These are phyloP conservation scores for Anastrepha obliqua DNA, from an alignment of 1,140 invertebrate genomes.

Conservation along the genomic window DNA sequence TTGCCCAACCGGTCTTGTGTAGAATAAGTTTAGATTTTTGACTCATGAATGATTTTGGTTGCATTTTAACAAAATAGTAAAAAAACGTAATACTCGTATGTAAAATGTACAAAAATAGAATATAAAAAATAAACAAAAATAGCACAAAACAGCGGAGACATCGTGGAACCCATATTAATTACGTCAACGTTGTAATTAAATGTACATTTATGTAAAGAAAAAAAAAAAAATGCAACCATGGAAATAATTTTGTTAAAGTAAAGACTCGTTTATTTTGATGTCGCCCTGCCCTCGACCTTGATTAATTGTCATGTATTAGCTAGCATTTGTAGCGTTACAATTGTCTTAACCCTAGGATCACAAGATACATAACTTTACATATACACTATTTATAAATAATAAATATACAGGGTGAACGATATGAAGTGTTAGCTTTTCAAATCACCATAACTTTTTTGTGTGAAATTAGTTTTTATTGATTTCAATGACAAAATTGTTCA, in stretches of 20 bases:
- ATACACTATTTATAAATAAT: too few species aligned
- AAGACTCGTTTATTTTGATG: neutral
- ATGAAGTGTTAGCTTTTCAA: too few species aligned
- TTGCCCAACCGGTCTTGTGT: neutral
- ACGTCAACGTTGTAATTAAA: neutral
- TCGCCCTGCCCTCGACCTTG: neutral
- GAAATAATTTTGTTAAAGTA: neutral
- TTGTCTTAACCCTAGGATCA: neutral
- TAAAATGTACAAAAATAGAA: neutral
- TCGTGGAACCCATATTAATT: slow-evolving; percentile 12
- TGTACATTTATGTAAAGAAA: neutral
- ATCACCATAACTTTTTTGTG: too few species aligned
- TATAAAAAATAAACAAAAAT: neutral
- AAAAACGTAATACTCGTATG: neutral
- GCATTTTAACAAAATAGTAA: neutral
- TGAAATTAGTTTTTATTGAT: too few species aligned
- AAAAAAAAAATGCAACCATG: neutral
- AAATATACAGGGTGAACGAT: too few species aligned
- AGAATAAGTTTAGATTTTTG: neutral
- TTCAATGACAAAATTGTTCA: too few species aligned
- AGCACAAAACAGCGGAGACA: neutral
- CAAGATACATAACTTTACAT: too few species aligned
- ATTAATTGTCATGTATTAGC: neutral
- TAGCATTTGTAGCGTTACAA: neutral
- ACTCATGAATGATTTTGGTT: neutral